A percentile compares a stretch with the other conserved stretches of the same genome.
phyloP scores from a whole-genome alignment of 2,888 invertebrate genomes.

The Cacoxenus indagator region DNA sequence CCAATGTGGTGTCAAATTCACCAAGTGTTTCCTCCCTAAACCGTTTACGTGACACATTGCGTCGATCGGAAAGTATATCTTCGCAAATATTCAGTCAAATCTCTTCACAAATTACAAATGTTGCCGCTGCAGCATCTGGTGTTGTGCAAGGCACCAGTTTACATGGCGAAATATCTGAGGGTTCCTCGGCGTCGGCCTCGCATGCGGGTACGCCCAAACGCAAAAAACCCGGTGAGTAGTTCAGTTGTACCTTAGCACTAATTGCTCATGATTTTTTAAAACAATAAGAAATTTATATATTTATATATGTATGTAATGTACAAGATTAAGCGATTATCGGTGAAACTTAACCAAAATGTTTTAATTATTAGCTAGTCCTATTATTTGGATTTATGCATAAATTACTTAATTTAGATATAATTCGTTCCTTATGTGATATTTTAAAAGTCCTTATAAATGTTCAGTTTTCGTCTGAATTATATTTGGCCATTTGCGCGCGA shows the following conservation, averaged over 20 bases:
- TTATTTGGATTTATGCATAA: no score
- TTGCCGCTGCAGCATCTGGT: conserved; percentile 61
- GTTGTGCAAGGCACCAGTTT: conserved; percentile 59
- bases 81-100: conserved; percentile 65
- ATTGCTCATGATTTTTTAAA: no score
- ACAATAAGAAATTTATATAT: no score
- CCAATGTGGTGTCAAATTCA: conserved; percentile 40
- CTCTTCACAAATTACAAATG: conserved; percentile 63
- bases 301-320: no score
- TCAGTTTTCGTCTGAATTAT: no score
- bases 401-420: no score
- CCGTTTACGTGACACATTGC: conserved; percentile 67
- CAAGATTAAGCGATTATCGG: no score
- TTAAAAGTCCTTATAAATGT: no score
- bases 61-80: conserved; percentile 67
- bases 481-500: no score
- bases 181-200: conserved; percentile 25
- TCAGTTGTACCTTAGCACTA: neutral
- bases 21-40: conserved; percentile 53
- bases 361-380: no score
- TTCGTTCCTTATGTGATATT: no score
- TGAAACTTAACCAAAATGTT: no score
- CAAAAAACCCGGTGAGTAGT: conserved; percentile 61
- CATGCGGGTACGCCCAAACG: conserved; percentile 43
- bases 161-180: conserved; percentile 39